These are phyloP conservation scores for Cyrtonyx montezumae DNA, from an alignment of 2,113 vertebrate genomes.

Conservation along the genomic window DNA sequence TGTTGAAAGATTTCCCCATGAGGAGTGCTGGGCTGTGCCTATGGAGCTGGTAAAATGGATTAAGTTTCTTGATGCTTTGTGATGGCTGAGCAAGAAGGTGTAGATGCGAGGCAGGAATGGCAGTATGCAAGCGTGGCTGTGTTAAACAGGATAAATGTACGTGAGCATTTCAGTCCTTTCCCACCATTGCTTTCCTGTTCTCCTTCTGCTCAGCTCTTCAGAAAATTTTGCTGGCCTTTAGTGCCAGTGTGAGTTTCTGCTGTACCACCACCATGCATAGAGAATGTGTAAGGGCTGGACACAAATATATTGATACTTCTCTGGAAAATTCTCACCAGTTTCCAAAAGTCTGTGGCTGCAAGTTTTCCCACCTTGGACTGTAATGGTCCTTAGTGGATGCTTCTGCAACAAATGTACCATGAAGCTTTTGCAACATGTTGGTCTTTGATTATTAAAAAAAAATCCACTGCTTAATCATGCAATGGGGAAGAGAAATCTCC, in stretches of 20 bases:
- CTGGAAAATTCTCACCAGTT: not conserved
- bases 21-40: not conserved
- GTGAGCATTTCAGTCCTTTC: not conserved
- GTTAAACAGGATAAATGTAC: not conserved
- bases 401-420: not conserved
- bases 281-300: no score
- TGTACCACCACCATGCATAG: not conserved
- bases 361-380: not conserved
- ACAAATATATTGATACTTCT: not conserved
- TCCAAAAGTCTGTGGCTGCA: not conserved
- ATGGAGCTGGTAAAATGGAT: not conserved
- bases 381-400: not conserved
- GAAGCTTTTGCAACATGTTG: not conserved
- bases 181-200: not conserved
- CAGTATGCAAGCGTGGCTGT: not conserved
- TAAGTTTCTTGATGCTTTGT: not conserved
- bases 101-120: not conserved
- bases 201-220: not conserved
- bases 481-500: not conserved
- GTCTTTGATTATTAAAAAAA: not conserved
- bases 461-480: not conserved
- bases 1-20: not conserved
- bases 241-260: fast-evolving
- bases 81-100: not conserved
- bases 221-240: not conserved